phyloP scores from a whole-genome alignment of 2,888 invertebrate genomes.

The Xestia ashworthii region DNA sequence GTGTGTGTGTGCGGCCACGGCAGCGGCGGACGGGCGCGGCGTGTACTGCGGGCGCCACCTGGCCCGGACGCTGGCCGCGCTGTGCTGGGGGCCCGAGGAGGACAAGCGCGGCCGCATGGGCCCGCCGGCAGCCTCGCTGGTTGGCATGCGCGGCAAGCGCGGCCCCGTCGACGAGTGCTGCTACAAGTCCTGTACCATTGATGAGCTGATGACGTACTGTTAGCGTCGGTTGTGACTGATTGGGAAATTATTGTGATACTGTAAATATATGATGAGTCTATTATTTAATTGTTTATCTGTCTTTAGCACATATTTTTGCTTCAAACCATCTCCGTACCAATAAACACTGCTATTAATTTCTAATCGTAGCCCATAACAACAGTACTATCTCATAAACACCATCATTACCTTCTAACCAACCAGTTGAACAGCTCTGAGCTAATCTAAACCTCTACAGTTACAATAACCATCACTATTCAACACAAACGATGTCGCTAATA shows the following conservation, averaged over 20 bases:
- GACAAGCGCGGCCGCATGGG: constrained; percentile 46
- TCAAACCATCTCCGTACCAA: background rate
- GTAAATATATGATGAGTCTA: constrained; percentile 23
- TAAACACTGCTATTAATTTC: background rate
- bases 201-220: constrained; percentile 67
- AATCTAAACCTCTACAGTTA: constrained; percentile 16
- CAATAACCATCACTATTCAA: constrained; percentile 29
- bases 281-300: background rate
- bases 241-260: constrained; percentile 17
- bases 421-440: constrained; percentile 12
- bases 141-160: constrained; percentile 58
- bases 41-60: constrained; percentile 56
- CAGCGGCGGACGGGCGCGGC: constrained; percentile 5
- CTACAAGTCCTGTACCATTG: constrained; percentile 67
- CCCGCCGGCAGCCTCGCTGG: constrained; percentile 25
- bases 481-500: constrained; percentile 11
- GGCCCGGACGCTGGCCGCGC: constrained; percentile 24
- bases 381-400: constrained; percentile 5
- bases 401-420: background rate
- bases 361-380: constrained; percentile 1
- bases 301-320: background rate
- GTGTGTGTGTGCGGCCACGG: constrained; percentile 10
- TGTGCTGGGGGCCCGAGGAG: constrained; percentile 47
- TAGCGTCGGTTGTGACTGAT: constrained; percentile 20
- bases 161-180: constrained; percentile 71